These are phyloP conservation scores for Cichladusa arquata DNA, from an alignment of 2,113 vertebrate genomes.

Conservation along the genomic window DNA sequence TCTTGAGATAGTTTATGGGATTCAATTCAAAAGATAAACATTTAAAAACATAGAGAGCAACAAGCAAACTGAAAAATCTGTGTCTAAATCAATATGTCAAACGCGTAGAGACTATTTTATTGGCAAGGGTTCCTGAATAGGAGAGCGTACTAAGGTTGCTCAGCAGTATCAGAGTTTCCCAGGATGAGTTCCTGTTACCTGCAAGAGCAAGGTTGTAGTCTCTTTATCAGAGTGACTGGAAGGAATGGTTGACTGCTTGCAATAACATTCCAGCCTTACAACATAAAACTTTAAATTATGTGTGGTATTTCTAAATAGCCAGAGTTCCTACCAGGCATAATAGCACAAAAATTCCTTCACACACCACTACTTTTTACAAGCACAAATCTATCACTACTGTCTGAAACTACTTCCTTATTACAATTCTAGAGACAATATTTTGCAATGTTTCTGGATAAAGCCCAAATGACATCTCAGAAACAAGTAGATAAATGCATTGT, in stretches of 20 bases:
- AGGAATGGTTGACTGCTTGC: neutral
- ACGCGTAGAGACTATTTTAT: neutral
- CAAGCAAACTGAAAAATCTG: neutral
- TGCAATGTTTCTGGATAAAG: neutral
- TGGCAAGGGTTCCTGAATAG: neutral
- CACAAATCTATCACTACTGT: neutral
- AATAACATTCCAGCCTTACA: slow-evolving; percentile 27
- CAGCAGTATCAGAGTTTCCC: neutral
- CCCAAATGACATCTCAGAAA: neutral
- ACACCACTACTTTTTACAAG: neutral
- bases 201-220: neutral
- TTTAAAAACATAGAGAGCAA: neutral
- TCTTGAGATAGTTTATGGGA: neutral
- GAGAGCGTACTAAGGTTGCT: neutral
- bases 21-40: neutral
- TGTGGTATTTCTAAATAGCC: slow-evolving; percentile 20
- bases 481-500: neutral
- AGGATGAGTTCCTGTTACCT: neutral
- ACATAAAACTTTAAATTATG: neutral
- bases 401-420: neutral
- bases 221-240: neutral
- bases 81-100: neutral
- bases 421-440: neutral
- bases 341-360: neutral
- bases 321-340: neutral